Conservation (phyloP, 2,797 vertebrate species). For the Coluber constrictor region DNA sequence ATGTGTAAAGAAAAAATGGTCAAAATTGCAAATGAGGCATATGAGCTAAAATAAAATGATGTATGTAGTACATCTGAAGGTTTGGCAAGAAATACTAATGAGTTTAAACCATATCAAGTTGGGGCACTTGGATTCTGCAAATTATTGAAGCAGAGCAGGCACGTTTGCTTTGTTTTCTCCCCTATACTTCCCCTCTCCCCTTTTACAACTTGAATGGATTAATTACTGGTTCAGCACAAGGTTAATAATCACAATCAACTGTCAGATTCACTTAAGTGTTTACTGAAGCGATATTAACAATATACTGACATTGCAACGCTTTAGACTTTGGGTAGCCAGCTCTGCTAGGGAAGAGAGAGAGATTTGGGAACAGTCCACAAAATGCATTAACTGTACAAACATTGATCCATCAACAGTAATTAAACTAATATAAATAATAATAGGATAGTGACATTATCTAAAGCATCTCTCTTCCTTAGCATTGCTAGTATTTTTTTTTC, state of each 20-base stretch:
- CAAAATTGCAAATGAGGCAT: conserved; percentile 66
- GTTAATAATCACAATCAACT: conserved; percentile 77
- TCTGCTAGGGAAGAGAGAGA: conserved; percentile 32
- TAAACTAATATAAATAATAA: conserved; percentile 14
- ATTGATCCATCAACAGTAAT: not conserved
- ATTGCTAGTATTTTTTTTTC: not conserved
- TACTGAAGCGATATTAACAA: conserved; percentile 66
- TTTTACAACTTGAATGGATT: conserved; percentile 68
- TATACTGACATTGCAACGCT: conserved; percentile 52
- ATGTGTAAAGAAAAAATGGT: conserved; percentile 47
- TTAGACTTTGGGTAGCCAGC: conserved; percentile 37
- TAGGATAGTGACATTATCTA: not conserved
- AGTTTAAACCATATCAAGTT: conserved; percentile 60
- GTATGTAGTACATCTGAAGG: conserved; percentile 70
- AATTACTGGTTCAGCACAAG: conserved; percentile 73
- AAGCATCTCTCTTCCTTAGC: not conserved
- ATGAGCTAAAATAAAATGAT: conserved; percentile 70
- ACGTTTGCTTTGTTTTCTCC: conserved; percentile 47
- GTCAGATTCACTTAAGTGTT: conserved; percentile 68
- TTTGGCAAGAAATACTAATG: conserved; percentile 70
- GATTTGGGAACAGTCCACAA: not conserved
- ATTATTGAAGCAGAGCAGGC: conserved; percentile 57
- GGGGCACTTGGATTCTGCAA: conserved; percentile 56
- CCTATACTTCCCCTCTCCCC: conserved; percentile 32
- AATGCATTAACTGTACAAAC: conserved; percentile 12